Evolutionary conservation across 2,888 invertebrate species (phyloP), one percentile per base, ranked within the genome.

Genomic region (Dasypogon diadema): DNA sequence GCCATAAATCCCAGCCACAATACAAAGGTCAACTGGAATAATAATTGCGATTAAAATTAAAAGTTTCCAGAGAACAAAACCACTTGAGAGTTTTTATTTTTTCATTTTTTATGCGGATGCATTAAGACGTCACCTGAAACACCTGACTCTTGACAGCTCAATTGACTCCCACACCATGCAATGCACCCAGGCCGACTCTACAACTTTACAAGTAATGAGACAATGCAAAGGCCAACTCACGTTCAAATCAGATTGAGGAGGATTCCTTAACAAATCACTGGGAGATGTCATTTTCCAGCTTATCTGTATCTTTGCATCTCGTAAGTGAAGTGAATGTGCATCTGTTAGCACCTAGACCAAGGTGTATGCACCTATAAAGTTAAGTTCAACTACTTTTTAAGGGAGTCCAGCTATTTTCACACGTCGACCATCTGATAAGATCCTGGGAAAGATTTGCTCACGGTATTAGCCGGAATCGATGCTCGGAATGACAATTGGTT

Each of bases 181-280:
- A 26, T 30, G 42, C 42, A 12, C n/a, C 16, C 14, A 58, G 14
- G 58, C 10, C 24, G 14, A 14, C 34, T n/a, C 58, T 58, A 14
- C 5, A 14, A 58, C 6, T 30, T 30, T 42, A 12, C 14, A 16
- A 6, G 12, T 58, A 58, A 58, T 58, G 12, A 58, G 34, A 58
- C 58, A 63, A 63, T 63, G 34, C 60, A 63, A 37, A 16, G 60
- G 60, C 37, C 37, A 63, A 37, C 37, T 63, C 60, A 63, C 58
- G 58, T 63, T 63, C 60, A 21, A 63, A 0, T 30, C 60, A 42
- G 4, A n/a, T 34, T 14, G 10, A 21, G 37, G 37, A 63, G 34
- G 21, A 37, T 18, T 30, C 60, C 37, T 37, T 37, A 34, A 63
- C 60, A 63, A 63, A 58, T 58, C 37, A 37, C 18, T 10, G 6